A percentile compares a stretch with the other conserved stretches of the same genome.
Conservation (phyloP, 2,113 vertebrate genomes). For the Macrotus californicus region DNA sequence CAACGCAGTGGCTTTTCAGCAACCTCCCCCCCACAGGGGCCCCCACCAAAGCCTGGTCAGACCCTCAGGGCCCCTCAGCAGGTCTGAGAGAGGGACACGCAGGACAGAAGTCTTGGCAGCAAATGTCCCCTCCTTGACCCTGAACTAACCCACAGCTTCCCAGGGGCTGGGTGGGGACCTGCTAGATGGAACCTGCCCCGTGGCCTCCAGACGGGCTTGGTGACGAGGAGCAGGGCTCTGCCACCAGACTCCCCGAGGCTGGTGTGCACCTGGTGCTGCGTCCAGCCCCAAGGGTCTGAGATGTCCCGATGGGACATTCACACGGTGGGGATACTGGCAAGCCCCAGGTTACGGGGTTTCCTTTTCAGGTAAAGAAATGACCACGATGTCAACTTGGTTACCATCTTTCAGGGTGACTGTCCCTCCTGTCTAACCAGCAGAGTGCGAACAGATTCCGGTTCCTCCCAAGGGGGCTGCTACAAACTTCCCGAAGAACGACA, state of each 20-base stretch:
- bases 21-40: not conserved
- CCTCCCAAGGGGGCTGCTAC: not conserved
- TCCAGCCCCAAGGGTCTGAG: not conserved
- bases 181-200: fast-evolving
- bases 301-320: fast-evolving
- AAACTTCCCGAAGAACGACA: too few relatives aligned
- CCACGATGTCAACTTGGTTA: fast-evolving
- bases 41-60: fast-evolving
- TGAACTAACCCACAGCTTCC: fast-evolving
- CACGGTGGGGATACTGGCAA: too few relatives aligned
- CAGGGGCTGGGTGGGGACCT: fast-evolving
- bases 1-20: fast-evolving
- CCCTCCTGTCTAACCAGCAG: not conserved
- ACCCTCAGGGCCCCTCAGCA: too few relatives aligned
- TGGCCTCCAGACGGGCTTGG: fast-evolving
- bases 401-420: fast-evolving
- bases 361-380: too few relatives aligned
- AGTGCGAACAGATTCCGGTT: too few relatives aligned
- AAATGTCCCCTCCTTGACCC: fast-evolving
- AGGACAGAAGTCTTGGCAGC: not conserved
- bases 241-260: not conserved
- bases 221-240: not conserved
- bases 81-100: too few relatives aligned
- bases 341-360: fast-evolving
- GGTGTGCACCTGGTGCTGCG: fast-evolving